Evolutionary conservation across 2,888 invertebrate genomes (phyloP).

Genomic region (Geotrupes spiniger): DNA sequence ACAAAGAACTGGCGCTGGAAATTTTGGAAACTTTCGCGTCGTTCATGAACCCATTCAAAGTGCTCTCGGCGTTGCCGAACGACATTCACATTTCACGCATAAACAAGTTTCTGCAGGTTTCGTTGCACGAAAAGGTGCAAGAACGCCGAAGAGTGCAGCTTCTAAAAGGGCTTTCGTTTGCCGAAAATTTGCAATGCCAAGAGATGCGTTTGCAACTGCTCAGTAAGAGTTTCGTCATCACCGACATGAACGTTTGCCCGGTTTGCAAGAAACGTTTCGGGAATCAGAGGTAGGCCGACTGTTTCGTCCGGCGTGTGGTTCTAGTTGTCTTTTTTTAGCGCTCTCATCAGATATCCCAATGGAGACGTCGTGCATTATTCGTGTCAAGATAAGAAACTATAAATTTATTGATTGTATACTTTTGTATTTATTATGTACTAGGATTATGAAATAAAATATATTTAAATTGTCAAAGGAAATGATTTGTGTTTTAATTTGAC

Average conservation of each 20-base stretch:
- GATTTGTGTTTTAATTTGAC: too few species aligned
- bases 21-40: constrained; percentile 81
- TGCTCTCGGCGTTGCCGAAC: constrained; percentile 76
- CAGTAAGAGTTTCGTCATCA: constrained; percentile 78
- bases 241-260: constrained; percentile 83
- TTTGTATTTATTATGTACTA: background rate
- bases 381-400: constrained; percentile 63
- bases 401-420: constrained; percentile 19
- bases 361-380: constrained; percentile 92
- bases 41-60: constrained; percentile 79
- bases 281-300: constrained; percentile 68
- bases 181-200: constrained; percentile 83
- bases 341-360: constrained; percentile 88
- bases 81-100: constrained; percentile 74
- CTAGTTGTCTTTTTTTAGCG: constrained; percentile 54
- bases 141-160: constrained; percentile 73
- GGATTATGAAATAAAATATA: too few species aligned
- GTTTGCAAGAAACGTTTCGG: constrained; percentile 93
- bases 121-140: constrained; percentile 71
- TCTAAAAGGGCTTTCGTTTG: constrained; percentile 77
- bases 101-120: constrained; percentile 52
- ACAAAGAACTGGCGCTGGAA: constrained; percentile 74
- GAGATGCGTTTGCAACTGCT: constrained; percentile 78
- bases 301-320: background rate
- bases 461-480: too few species aligned